Base-by-base conservation (phyloP, 2,113 vertebrate genomes). In the Misgurnus anguillicaudatus region DNA sequence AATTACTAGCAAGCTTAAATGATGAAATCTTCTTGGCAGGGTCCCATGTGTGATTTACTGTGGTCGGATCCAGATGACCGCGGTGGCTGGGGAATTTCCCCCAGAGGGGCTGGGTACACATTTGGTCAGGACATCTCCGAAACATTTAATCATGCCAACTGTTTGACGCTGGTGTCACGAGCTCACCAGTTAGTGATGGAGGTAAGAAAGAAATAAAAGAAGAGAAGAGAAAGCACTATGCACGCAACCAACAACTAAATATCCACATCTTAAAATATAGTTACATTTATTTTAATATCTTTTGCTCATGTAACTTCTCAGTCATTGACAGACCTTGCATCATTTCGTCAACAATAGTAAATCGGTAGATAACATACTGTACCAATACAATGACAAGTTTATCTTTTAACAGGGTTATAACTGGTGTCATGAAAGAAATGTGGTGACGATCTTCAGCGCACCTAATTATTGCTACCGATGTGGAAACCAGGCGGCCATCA, bases 141-240 rank as follows among this genome's bases (percentile, higher is more conserved):
- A 92, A 98, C 97, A 63, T 99, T 99, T 91, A 99, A 99, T 89
- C 97, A 99, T 84, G 97, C 97, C 81, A 99, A 99, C 80, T 97
- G 96, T 82, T 94, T 99, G 86, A 98, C 96, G 0, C 92, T 99
- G 93, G 96, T 99, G 83, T 98, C 97, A 42, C 94, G 97, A 94
- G 97, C 97, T 88, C 97, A 99, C 89, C 97, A 99, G 91, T 90
- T 99, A 90, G 97, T 98, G 85, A 99, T 98, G 97, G 96, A 99
- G 95, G 97, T 98, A 83, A 77, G 4, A 14, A 11, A 41, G 41
- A 61, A 42, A 11, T 3, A 5, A 55, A 45, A 45, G 7, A 45
- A 9, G 24, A 31, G 41, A 42, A 42, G 9, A 42, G 41, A 42
- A 42, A 42, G 41, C 41, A 42, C 41, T 31, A 1, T 31, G 24